A percentile compares a stretch with the other conserved stretches of the same genome.
phyloP scores from a whole-genome alignment of 2,113 vertebrate species.

The Chloebia gouldiae region DNA sequence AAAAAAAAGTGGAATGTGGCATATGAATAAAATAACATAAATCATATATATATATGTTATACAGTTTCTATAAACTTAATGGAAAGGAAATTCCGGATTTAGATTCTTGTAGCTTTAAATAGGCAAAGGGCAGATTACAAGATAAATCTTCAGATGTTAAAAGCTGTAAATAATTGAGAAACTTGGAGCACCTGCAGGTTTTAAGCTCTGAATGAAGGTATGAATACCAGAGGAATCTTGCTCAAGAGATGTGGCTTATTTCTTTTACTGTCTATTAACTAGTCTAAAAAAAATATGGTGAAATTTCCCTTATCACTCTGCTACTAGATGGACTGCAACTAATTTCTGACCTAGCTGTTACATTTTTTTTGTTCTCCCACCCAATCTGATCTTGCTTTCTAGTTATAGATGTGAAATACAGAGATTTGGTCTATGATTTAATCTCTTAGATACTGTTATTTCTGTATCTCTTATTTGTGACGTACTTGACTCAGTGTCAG shows the following conservation, averaged over 20 bases:
- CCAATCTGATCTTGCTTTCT: not conserved
- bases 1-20: not conserved
- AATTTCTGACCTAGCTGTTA: not conserved
- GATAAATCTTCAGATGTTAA: not conserved
- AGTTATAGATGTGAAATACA: not conserved
- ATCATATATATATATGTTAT: not conserved
- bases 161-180: not conserved
- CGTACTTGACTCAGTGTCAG: not conserved
- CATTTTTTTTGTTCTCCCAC: not conserved
- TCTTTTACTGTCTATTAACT: not conserved
- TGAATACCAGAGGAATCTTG: not conserved
- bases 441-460: not conserved
- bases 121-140: not conserved
- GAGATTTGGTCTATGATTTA: not conserved
- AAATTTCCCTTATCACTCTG: not conserved
- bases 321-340: not conserved
- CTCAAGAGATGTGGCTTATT: not conserved
- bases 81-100: not conserved
- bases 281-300: not conserved
- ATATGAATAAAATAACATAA: not conserved
- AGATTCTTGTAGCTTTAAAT: not conserved
- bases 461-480: not conserved
- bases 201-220: not conserved
- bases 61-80: not conserved
- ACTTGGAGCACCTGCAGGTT: not conserved